Conservation (phyloP, 2,113 vertebrate genomes). For the Grantiella picta region DNA sequence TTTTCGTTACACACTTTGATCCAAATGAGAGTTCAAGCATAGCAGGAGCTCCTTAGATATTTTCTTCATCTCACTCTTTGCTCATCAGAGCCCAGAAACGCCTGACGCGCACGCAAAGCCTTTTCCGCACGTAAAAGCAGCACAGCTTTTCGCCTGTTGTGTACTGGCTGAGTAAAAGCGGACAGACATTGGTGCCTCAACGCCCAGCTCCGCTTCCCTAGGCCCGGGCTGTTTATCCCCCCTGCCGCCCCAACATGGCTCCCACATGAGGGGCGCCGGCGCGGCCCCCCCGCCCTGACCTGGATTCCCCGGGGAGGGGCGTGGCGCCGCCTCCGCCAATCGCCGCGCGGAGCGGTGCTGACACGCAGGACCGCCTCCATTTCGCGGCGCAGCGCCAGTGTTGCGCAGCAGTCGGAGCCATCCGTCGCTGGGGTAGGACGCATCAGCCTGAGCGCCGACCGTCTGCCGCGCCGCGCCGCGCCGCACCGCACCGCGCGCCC, state of each 20-base stretch:
- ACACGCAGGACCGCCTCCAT: neutral
- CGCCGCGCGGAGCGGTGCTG: neutral
- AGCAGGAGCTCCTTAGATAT: accelerated
- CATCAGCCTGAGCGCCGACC: accelerated
- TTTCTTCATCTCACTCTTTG: neutral
- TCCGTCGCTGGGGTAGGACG: accelerated
- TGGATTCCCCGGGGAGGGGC: neutral
- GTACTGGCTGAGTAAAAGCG: accelerated
- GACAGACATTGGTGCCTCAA: accelerated
- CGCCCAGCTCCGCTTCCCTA: accelerated
- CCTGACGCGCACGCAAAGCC: neutral
- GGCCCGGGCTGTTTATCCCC: accelerated
- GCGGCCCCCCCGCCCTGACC: neutral
- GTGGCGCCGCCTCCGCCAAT: neutral
- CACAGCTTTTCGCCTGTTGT: accelerated
- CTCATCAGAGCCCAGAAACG: accelerated
- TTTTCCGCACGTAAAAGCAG: accelerated
- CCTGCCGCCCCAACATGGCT: neutral
- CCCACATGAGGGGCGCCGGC: accelerated
- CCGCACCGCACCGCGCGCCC: neutral
- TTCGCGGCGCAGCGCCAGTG: neutral
- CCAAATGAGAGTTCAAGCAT: neutral
- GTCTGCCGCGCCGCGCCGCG: no score
- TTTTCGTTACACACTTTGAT: neutral
- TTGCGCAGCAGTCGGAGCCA: neutral